Evolutionary conservation across 2,888 invertebrate species (phyloP), one percentile per base, ranked within the genome.

Genomic region (Cyaniris semiargus): DNA sequence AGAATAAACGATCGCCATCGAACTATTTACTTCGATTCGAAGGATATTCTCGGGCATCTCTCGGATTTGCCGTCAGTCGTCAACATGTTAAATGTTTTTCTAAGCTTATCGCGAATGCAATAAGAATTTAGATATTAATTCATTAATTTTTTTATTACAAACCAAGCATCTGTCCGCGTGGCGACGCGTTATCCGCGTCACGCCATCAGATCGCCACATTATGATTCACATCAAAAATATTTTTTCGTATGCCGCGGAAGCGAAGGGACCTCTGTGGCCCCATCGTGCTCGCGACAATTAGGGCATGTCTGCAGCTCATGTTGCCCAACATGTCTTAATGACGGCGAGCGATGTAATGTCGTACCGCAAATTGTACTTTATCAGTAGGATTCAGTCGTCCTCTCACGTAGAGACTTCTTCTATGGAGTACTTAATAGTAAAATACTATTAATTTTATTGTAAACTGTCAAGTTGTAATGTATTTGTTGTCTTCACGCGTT

Each of bases 301-400:
- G 66, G 66, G 66, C 66, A 66, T 66, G 27, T 66, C 66, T 66
- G 27, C 27, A 31, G 66, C 66, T 66, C 60, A 60, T 31, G 27
- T 66, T 66, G 66, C 66, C 66, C 66, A 66, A 66, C 66, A 18
- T 23, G 60, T 60, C 66, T 15, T 66, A 66, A 66, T 31, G 66
- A 66, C 66, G 66, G 66, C 66, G 15, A 66, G 27, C 27, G 66
- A 27, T 27, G 27, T 66, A 27, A 10, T 31, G 66, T 23, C 60
- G 23, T 13, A 23, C 23, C 13, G 58, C 8, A 21, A 58, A 21
- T 3, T 58, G 58, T 58, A 58, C 58, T 58, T 21, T 58, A 21
- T 21, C 58, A 7, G 7, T 58, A 21, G 18, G 5, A 21, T 21
- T 58, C 56, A 58, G 8, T n/a, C 56, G n/a, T n/a, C 18, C 8